Evolutionary conservation across 1,140 invertebrate species (phyloP).

Genomic region (Heliothis subflexa): DNA sequence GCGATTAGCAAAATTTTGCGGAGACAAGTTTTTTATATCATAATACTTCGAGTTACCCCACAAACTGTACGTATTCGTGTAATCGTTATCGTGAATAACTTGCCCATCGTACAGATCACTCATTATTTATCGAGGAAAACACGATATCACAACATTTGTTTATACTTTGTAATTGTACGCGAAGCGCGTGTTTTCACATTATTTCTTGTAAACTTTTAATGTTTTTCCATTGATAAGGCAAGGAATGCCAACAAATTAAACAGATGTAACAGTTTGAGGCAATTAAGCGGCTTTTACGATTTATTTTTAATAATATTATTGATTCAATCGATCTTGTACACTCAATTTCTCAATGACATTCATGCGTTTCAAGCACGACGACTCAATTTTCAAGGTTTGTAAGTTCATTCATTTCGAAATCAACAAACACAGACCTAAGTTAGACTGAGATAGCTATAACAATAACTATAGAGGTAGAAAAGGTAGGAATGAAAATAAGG

Average conservation of each 20-base stretch:
- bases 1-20: constrained; percentile 37
- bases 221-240: not conserved
- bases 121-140: constrained; percentile 40
- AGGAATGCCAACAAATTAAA: not conserved
- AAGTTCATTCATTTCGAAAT: constrained; percentile 33
- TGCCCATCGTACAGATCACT: constrained; percentile 19
- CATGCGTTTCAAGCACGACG: constrained; percentile 32
- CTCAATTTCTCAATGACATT: constrained; percentile 22
- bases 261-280: not conserved
- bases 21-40: constrained; percentile 46
- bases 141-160: constrained; percentile 38
- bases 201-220: constrained; percentile 7
- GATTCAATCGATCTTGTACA: constrained; percentile 38
- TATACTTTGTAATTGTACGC: constrained; percentile 3
- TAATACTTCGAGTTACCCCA: constrained; percentile 50
- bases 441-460: constrained; percentile 10
- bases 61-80: constrained; percentile 47
- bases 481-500: constrained; percentile 1
- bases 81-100: constrained; percentile 31
- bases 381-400: constrained; percentile 26
- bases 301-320: constrained; percentile 29
- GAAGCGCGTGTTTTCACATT: constrained; percentile 38
- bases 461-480: not conserved
- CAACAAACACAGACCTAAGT: constrained; percentile 12
- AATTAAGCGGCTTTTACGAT: not conserved